These are phyloP conservation scores for Toxotes lorentzi DNA, from an alignment of 2,797 vertebrate species.

Conservation along the genomic window DNA sequence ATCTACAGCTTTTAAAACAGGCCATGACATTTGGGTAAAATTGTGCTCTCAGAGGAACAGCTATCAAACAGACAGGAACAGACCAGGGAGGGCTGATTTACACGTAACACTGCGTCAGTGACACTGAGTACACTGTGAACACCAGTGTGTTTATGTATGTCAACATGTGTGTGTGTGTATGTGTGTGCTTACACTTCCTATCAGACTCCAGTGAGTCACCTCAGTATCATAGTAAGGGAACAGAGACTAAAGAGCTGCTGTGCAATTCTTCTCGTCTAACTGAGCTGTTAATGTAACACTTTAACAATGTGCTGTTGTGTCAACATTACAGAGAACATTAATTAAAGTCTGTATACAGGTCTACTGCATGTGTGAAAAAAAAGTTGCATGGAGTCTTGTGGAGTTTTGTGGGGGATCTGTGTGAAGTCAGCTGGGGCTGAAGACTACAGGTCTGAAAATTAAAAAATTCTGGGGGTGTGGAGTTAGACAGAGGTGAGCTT, in stretches of 20 bases:
- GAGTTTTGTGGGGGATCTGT: background rate
- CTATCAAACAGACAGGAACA: conserved; percentile 28
- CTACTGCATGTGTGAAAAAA: background rate
- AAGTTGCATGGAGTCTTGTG: background rate
- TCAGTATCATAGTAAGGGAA: background rate
- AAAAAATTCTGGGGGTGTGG: background rate
- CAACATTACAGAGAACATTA: background rate
- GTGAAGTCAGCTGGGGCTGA: background rate
- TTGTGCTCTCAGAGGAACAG: conserved; percentile 28
- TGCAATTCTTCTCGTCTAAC: conserved; percentile 11
- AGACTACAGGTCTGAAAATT: background rate
- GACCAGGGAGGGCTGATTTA: conserved; percentile 19
- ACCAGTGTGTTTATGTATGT: background rate
- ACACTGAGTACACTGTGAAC: conserved; percentile 23
- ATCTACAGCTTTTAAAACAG: conserved; percentile 26
- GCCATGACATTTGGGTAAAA: conserved; percentile 35
- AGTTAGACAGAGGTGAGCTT: background rate
- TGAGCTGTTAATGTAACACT: background rate
- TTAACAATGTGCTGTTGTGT: conserved; percentile 10
- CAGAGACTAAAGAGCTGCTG: conserved; percentile 19
- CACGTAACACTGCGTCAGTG: conserved; percentile 5
- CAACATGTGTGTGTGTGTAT: conserved; percentile 14
- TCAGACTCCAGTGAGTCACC: conserved; percentile 40
- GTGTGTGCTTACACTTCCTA: conserved; percentile 6
- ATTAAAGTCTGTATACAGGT: background rate